Conservation (phyloP, 2,113 vertebrate species). For the Cephalopterus ornatus region DNA sequence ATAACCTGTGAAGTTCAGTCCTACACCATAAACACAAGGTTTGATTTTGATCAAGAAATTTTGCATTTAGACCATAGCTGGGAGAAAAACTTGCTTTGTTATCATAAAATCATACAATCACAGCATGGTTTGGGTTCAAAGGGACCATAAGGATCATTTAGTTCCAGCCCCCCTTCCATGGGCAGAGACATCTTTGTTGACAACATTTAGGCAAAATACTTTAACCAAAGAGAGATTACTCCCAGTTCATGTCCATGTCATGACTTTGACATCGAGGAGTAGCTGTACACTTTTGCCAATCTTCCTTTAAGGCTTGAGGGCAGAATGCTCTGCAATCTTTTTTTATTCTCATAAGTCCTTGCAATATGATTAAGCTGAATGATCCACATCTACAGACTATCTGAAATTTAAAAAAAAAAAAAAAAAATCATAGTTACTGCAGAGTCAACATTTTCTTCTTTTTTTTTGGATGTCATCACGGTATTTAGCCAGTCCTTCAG, state of each 20-base stretch:
- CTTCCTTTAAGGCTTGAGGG: neutral
- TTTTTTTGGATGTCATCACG: neutral
- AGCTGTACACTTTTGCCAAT: neutral
- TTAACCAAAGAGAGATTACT: neutral
- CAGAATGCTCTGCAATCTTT: neutral
- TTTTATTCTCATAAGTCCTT: neutral
- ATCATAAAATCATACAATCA: neutral
- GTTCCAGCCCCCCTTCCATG: neutral
- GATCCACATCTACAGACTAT: neutral
- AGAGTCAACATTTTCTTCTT: neutral
- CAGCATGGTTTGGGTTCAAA: neutral
- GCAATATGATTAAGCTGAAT: neutral
- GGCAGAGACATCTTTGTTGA: no score
- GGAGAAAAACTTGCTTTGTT: neutral
- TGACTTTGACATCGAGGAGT: accelerated
- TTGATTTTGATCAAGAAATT: neutral
- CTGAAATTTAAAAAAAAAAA: neutral
- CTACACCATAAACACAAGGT: accelerated
- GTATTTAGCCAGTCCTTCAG: neutral
- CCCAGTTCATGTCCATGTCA: accelerated
- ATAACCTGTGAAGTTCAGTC: neutral
- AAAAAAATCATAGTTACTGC: neutral
- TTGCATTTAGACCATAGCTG: neutral
- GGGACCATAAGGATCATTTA: neutral
- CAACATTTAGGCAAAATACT: neutral